A percentile compares a stretch with the other conserved stretches of the same genome.
These are phyloP conservation scores for Spilogale gracilis DNA, from an alignment of 2,113 vertebrate genomes.

Conservation along the genomic window DNA sequence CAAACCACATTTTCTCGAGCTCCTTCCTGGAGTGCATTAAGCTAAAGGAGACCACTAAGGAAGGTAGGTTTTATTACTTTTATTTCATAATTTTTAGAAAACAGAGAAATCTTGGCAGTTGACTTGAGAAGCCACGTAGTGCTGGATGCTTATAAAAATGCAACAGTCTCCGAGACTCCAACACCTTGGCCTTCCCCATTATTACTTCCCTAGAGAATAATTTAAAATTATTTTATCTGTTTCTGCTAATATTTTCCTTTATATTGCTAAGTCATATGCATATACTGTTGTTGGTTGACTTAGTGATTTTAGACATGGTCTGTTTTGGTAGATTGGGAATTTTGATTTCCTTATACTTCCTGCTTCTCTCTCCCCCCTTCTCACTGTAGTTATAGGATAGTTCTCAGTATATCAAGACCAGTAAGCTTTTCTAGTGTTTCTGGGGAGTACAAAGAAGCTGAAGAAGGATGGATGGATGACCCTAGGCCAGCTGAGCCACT, in stretches of 20 bases:
- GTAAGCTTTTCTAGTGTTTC: neutral
- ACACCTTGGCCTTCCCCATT: neutral
- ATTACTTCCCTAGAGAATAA: neutral
- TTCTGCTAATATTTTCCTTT: neutral
- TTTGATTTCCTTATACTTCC: neutral
- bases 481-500: neutral
- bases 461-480: neutral
- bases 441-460: neutral
- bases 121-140: conserved; percentile 19
- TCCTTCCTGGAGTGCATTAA: neutral
- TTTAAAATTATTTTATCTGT: neutral
- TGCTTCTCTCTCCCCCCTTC: neutral
- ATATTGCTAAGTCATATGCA: neutral
- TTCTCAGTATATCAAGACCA: neutral
- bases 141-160: neutral
- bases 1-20: neutral
- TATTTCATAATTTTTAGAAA: neutral
- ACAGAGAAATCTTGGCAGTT: neutral
- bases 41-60: neutral
- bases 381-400: neutral
- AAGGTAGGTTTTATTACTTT: conserved; percentile 32
- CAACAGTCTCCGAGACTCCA: neutral
- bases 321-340: neutral
- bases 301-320: neutral
- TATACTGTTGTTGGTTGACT: neutral